phyloP scores from a whole-genome alignment of 2,888 invertebrate genomes.

The Drosophila nigricruria region DNA sequence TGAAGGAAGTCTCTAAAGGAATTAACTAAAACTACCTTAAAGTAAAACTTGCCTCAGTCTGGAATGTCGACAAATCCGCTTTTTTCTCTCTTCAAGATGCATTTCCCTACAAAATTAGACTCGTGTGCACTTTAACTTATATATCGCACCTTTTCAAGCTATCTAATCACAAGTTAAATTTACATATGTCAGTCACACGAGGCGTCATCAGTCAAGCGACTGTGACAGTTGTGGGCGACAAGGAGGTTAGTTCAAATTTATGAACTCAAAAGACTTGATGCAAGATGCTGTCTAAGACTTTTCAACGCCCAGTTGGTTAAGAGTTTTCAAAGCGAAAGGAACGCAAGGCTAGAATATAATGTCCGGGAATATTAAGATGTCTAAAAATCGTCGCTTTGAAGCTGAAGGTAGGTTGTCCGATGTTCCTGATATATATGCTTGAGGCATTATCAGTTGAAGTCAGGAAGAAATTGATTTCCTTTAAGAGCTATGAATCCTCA shows the following conservation, averaged over 20 bases:
- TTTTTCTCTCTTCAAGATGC: background rate
- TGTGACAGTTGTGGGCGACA: conserved; percentile 7
- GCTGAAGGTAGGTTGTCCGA: conserved; percentile 39
- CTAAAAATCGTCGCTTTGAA: conserved; percentile 50
- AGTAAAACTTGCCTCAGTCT: background rate
- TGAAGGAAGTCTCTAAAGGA: too few relatives aligned
- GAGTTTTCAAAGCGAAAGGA: conserved; percentile 5
- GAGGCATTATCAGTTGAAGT: too few relatives aligned
- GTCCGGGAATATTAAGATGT: conserved; percentile 10
- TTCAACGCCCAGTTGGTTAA: conserved; percentile 15
- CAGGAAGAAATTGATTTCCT: too few relatives aligned
- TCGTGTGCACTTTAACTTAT: background rate
- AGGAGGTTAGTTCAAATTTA: conserved; percentile 28
- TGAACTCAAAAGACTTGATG: background rate
- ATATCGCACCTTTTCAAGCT: conserved; percentile 15
- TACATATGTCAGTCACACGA: conserved; percentile 15
- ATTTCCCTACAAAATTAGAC: background rate
- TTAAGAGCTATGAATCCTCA: too few relatives aligned
- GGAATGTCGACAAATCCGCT: background rate
- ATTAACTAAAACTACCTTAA: background rate
- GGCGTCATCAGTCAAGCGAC: background rate
- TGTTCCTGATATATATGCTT: background rate
- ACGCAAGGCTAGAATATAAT: background rate
- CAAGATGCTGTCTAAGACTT: background rate
- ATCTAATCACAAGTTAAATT: conserved; percentile 48